These are phyloP conservation scores for Patella caerulea DNA, from an alignment of 2,888 invertebrate genomes.

Conservation along the genomic window DNA sequence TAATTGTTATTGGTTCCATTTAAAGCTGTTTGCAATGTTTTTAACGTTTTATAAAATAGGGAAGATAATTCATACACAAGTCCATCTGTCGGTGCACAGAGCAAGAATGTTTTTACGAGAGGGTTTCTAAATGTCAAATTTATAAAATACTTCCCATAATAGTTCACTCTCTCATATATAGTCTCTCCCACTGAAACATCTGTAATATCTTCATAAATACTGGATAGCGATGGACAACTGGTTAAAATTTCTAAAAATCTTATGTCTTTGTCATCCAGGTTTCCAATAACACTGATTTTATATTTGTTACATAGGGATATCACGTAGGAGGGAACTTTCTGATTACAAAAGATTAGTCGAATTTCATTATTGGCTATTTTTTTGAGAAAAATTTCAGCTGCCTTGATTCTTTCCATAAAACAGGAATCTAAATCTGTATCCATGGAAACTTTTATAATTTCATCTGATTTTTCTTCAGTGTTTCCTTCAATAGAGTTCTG, in stretches of 20 bases:
- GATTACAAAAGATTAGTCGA: constrained; percentile 40
- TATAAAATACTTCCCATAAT: constrained; percentile 20
- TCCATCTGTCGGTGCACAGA: constrained; percentile 35
- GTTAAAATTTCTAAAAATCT: constrained; percentile 35
- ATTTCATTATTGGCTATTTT: constrained; percentile 23
- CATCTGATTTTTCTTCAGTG: constrained; percentile 6
- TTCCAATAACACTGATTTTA: constrained; percentile 43
- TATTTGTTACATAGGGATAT: constrained; percentile 38
- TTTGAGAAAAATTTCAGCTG: constrained; percentile 22
- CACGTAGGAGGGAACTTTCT: constrained; percentile 43
- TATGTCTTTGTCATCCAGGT: constrained; percentile 43
- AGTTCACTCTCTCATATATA: constrained; percentile 8
- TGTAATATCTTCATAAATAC: constrained; percentile 21
- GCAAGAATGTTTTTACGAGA: constrained; percentile 19
- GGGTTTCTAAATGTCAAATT: constrained; percentile 18
- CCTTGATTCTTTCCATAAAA: constrained; percentile 22
- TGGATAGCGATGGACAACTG: constrained; percentile 20
- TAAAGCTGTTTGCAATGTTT: constrained; percentile 26
- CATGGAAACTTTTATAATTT: constrained; percentile 9
- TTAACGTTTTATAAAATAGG: constrained; percentile 15
- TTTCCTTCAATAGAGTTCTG: constrained; percentile 26
- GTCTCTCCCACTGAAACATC: constrained; percentile 15
- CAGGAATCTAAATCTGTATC: constrained; percentile 13
- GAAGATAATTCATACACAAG: constrained; percentile 17
- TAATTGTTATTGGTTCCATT: constrained; percentile 11